phyloP scores from a whole-genome alignment of 2,797 vertebrate species.

The Chelon labrosus region DNA sequence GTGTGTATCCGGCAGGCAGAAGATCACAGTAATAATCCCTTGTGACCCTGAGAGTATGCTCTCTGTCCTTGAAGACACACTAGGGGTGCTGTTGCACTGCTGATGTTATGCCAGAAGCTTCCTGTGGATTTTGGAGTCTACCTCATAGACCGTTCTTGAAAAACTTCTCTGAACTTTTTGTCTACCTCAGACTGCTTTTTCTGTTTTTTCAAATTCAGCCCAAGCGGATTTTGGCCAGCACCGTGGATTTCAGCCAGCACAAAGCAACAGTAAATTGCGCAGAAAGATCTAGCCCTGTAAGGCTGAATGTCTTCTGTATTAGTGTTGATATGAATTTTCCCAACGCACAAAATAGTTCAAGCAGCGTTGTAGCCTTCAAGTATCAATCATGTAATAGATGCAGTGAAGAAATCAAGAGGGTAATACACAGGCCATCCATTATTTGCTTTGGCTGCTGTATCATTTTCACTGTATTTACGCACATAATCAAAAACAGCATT shows the following conservation, averaged over 20 bases:
- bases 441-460: slow-evolving; percentile 8
- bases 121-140: neutral
- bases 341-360: neutral
- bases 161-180: slow-evolving; percentile 15
- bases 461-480: neutral
- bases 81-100: slow-evolving; percentile 43
- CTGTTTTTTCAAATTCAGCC: slow-evolving; percentile 13
- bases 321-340: slow-evolving; percentile 5
- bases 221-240: slow-evolving; percentile 5
- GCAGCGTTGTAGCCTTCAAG: slow-evolving; percentile 1
- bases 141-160: slow-evolving; percentile 12
- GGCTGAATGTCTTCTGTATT: slow-evolving; percentile 10
- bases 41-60: neutral
- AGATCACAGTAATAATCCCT: slow-evolving; percentile 13
- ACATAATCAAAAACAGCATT: neutral
- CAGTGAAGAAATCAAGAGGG: neutral
- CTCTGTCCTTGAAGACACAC: slow-evolving; percentile 33
- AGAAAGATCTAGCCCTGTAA: slow-evolving; percentile 2
- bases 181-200: neutral
- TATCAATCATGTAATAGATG: slow-evolving; percentile 13
- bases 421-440: neutral
- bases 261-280: slow-evolving; percentile 2
- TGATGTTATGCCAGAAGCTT: slow-evolving; percentile 1
- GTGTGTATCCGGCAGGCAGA: slow-evolving; percentile 5
- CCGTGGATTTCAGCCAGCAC: neutral